Evolutionary conservation across 2,888 invertebrate species (phyloP).

Genomic region (Drosophila prolongata): DNA sequence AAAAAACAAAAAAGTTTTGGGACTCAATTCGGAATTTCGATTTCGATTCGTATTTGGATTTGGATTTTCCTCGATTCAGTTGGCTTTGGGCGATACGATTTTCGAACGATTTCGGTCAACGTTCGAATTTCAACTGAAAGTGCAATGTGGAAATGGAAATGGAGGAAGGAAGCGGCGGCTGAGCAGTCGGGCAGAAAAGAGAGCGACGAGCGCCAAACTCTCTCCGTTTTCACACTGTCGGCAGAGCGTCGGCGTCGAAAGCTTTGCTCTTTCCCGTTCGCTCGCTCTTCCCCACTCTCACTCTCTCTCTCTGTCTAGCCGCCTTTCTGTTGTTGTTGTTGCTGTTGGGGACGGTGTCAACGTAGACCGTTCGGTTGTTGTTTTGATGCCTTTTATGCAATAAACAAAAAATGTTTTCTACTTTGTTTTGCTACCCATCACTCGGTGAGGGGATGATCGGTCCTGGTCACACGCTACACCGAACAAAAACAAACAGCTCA

Average conservation of each 20-base stretch:
- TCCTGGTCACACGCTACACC: background rate
- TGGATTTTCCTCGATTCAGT: constrained; percentile 8
- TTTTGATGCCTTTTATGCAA: constrained; percentile 64
- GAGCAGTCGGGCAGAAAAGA: constrained; percentile 19
- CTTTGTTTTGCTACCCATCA: constrained; percentile 28
- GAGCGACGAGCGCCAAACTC: constrained; percentile 16
- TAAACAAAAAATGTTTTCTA: constrained; percentile 46
- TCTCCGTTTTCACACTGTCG: constrained; percentile 16
- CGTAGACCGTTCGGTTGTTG: constrained; percentile 34
- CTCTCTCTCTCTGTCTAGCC: background rate
- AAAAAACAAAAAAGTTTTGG: constrained; percentile 10
- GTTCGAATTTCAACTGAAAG: constrained; percentile 77
- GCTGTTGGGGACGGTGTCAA: constrained; percentile 24
- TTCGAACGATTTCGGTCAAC: constrained; percentile 76
- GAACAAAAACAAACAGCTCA: too few species aligned
- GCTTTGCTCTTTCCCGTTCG: constrained; percentile 3
- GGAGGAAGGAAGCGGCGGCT: constrained; percentile 56
- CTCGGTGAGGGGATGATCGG: constrained; percentile 5
- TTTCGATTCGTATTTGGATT: background rate
- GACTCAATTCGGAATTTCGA: constrained; percentile 5
- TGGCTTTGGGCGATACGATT: background rate
- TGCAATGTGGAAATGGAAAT: constrained; percentile 69
- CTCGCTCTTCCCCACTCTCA: background rate
- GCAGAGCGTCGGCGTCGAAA: constrained; percentile 23
- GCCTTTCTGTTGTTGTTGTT: background rate